Percentiles rank a stretch among this genome's conserved stretches.
Conservation (phyloP, 53 echinoderm and acorn worm species). For the Crossaster papposus region DNA sequence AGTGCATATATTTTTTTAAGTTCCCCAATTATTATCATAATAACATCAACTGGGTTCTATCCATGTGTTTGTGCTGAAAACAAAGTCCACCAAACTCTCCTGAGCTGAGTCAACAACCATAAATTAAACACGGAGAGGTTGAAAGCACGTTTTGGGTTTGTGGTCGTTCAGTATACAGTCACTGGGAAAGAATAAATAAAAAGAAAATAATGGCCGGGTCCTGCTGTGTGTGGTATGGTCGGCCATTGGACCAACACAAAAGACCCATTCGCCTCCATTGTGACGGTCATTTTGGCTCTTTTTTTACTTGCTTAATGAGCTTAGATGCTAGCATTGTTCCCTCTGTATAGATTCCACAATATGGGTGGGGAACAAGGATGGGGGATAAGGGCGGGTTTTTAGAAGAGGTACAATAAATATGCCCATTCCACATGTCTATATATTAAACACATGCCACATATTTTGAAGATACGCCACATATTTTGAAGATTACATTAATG, state of each 20-base stretch:
- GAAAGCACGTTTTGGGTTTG: slow-evolving; percentile 17
- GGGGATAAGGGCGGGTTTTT: not conserved
- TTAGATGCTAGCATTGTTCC: slow-evolving; percentile 28
- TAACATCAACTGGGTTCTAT: slow-evolving; percentile 49
- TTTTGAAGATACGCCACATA: not conserved
- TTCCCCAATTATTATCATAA: slow-evolving; percentile 58
- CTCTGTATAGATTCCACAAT: slow-evolving; percentile 29
- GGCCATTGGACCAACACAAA: slow-evolving; percentile 54
- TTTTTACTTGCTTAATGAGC: slow-evolving; percentile 46
- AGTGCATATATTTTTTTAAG: slow-evolving; percentile 26
- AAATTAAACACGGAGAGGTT: slow-evolving; percentile 45
- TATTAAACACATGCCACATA: not conserved
- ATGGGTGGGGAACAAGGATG: no score
- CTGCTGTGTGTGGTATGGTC: slow-evolving; percentile 37
- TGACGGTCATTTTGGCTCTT: slow-evolving; percentile 27
- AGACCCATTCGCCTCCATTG: slow-evolving; percentile 38
- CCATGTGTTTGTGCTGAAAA: slow-evolving; percentile 54
- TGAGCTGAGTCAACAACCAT: slow-evolving; percentile 52
- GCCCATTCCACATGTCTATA: not conserved
- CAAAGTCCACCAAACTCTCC: slow-evolving; percentile 55
- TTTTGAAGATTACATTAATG: not conserved
- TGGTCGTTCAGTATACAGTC: slow-evolving; percentile 19
- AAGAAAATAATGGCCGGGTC: not conserved
- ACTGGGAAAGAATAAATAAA: no score
- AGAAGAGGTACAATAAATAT: not conserved